These are phyloP conservation scores for Drosophila anceps DNA, from an alignment of 2,888 invertebrate species.

Conservation along the genomic window DNA sequence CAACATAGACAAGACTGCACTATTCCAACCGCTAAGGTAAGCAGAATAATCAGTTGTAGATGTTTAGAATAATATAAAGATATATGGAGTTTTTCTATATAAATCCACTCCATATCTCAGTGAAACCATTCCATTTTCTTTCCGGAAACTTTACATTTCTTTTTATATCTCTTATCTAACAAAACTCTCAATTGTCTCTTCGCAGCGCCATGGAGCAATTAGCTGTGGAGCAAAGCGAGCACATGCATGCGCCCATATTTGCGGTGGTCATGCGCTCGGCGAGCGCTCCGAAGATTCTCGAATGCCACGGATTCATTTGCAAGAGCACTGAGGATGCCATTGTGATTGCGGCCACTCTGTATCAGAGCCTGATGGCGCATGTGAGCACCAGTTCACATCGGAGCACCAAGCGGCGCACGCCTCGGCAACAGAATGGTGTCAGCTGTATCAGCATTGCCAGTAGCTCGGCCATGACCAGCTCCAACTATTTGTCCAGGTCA, in stretches of 20 bases:
- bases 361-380: conserved; percentile 94
- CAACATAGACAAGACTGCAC: conserved; percentile 90
- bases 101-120: background rate
- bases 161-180: background rate
- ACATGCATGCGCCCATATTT: conserved; percentile 92
- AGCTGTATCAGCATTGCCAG: conserved; percentile 92
- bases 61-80: background rate
- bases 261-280: conserved; percentile 94
- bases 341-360: conserved; percentile 95
- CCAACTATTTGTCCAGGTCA: conserved; percentile 81
- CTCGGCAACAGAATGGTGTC: conserved; percentile 90
- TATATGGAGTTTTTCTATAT: background rate
- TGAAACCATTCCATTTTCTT: background rate
- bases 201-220: conserved; percentile 83
- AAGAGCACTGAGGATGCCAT: conserved; percentile 96
- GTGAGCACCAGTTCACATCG: conserved; percentile 87
- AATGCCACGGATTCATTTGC: conserved; percentile 96
- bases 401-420: conserved; percentile 86
- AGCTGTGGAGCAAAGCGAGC: conserved; percentile 86
- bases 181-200: background rate
- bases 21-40: conserved; percentile 87
- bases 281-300: conserved; percentile 91
- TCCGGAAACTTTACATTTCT: background rate
- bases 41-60: background rate
- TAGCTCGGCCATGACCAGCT: conserved; percentile 86